Percentiles rank a stretch among this genome's conserved stretches.
Conservation (phyloP, 92 coral and sea anemone species). For the Blastomussa wellsi region DNA sequence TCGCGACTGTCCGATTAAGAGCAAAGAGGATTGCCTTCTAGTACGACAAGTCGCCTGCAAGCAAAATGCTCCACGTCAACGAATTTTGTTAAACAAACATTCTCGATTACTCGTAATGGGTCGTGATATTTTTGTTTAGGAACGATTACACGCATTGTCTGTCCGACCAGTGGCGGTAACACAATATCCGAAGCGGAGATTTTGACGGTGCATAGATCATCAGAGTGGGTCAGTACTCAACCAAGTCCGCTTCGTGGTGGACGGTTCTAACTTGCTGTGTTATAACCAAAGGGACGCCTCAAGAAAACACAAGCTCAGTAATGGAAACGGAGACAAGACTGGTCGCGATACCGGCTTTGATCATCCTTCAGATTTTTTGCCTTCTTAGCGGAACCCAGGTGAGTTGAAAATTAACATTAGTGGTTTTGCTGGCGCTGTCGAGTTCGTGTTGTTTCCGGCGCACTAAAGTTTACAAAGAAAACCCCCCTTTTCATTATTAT, state of each 20-base stretch:
- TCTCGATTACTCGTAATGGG: constrained; percentile 75
- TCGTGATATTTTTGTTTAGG: constrained; percentile 62
- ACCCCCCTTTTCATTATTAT: constrained; percentile 27
- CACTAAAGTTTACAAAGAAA: constrained; percentile 33
- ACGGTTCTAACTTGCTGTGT: neutral
- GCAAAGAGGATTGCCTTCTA: constrained; percentile 33
- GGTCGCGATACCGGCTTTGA: neutral
- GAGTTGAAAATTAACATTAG: constrained; percentile 9
- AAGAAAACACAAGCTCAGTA: neutral
- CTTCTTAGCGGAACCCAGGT: constrained; percentile 25
- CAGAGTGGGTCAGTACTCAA: neutral
- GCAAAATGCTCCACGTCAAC: constrained; percentile 53
- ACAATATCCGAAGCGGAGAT: constrained; percentile 42
- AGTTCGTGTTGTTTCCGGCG: constrained; percentile 29
- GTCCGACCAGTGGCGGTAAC: constrained; percentile 42
- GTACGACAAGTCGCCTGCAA: constrained; percentile 19
- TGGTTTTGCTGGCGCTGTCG: constrained; percentile 13
- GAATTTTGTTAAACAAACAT: constrained; percentile 64
- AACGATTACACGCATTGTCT: constrained; percentile 53
- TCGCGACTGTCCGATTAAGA: constrained; percentile 33
- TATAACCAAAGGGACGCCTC: neutral
- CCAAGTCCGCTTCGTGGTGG: constrained; percentile 14
- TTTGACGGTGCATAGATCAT: constrained; percentile 22
- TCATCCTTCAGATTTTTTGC: constrained; percentile 24
- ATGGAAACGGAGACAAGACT: neutral